Evolutionary conservation across 2,113 vertebrate species (phyloP).

Genomic region (Myiozetetes cayanensis): DNA sequence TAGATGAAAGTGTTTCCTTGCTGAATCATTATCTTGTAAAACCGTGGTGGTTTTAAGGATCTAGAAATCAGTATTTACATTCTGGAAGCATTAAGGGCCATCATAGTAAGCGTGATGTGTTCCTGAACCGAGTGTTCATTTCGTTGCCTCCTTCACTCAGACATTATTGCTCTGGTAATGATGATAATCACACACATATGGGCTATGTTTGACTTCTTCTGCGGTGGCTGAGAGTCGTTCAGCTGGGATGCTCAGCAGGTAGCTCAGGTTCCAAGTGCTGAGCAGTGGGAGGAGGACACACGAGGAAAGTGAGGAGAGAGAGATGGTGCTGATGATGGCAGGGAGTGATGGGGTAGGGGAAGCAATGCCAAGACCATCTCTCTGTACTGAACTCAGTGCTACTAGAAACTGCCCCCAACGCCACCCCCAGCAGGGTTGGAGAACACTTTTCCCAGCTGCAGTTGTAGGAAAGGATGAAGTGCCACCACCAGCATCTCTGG

Average conservation of each 20-base stretch:
- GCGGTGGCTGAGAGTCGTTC: neutral
- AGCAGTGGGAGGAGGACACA: neutral
- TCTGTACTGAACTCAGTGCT: neutral
- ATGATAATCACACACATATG: neutral
- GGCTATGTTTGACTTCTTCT: neutral
- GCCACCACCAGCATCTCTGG: neutral
- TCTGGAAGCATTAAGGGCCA: neutral
- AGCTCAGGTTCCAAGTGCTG: neutral
- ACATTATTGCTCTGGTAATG: neutral
- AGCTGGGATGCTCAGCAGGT: neutral
- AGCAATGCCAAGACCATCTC: neutral
- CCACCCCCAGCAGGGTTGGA: neutral
- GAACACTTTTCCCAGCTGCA: neutral
- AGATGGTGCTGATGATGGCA: neutral
- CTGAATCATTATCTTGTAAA: slow-evolving; percentile 38
- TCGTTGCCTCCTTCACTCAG: neutral
- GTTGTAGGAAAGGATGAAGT: neutral
- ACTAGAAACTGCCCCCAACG: neutral
- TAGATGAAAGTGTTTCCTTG: neutral
- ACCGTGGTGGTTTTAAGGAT: neutral
- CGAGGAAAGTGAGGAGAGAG: neutral
- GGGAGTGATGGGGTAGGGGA: neutral
- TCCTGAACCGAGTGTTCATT: neutral
- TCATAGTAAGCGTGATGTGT: neutral
- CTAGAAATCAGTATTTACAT: slow-evolving; percentile 9